A percentile compares a stretch with the other conserved stretches of the same genome.
phyloP scores from a whole-genome alignment of 2,113 vertebrate species.

The Pantherophis guttatus region DNA sequence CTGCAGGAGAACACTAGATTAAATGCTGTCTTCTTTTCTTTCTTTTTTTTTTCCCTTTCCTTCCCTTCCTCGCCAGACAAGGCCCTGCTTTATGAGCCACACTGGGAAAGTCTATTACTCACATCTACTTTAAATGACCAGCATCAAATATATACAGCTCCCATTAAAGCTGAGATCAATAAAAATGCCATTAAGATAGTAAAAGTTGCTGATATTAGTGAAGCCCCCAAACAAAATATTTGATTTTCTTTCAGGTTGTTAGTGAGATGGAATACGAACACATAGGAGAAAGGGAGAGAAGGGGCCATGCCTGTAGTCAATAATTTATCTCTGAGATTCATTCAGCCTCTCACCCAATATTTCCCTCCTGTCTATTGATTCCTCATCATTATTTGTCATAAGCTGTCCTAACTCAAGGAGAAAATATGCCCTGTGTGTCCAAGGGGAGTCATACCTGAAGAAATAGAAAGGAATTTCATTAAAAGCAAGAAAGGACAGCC shows the following conservation, averaged over 20 bases:
- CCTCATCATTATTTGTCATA: constrained; percentile 85
- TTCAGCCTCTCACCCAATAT: constrained; percentile 80
- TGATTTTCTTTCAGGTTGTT: constrained; percentile 92
- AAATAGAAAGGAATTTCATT: constrained; percentile 86
- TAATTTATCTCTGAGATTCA: constrained; percentile 88
- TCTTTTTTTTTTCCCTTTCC: constrained; percentile 38
- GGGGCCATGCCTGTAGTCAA: constrained; percentile 74
- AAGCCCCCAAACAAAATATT: constrained; percentile 97
- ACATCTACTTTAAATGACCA: constrained; percentile 95
- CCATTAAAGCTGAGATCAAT: constrained; percentile 96
- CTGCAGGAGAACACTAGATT: constrained; percentile 84
- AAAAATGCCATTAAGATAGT: constrained; percentile 97
- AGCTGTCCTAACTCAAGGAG: constrained; percentile 79
- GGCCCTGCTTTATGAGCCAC: constrained; percentile 89
- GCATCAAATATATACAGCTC: constrained; percentile 95
- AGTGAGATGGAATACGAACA: constrained; percentile 81
- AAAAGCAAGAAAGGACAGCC: constrained; percentile 75
- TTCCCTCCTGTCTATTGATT: constrained; percentile 80
- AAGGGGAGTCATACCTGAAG: constrained; percentile 80
- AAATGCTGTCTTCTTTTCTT: constrained; percentile 80
- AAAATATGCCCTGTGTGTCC: constrained; percentile 78
- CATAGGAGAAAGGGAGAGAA: constrained; percentile 75
- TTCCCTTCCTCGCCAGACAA: constrained; percentile 81
- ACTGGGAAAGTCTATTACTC: constrained; percentile 94
- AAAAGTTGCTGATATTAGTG: constrained; percentile 97